A percentile compares a stretch with the other conserved stretches of the same genome.
Conservation (phyloP, 2,113 vertebrate species). For the Paradisaea rubra region DNA sequence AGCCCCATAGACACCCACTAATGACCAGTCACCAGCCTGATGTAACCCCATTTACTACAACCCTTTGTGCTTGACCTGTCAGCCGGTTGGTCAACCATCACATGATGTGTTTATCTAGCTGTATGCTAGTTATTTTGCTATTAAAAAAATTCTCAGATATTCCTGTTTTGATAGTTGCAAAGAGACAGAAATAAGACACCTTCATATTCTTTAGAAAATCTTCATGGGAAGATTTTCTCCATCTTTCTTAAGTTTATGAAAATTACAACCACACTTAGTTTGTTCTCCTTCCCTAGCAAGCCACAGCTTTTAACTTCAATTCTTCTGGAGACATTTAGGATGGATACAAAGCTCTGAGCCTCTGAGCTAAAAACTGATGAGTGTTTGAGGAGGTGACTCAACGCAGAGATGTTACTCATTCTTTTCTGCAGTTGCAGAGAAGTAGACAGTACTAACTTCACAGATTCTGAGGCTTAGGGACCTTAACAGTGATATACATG, state of each 20-base stretch:
- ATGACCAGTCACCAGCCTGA: too few species aligned
- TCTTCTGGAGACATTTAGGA: background rate
- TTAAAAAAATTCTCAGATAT: background rate
- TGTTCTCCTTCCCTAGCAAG: background rate
- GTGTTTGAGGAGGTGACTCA: background rate
- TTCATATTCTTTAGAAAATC: background rate
- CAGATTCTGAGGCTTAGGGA: background rate
- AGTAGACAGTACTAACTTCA: background rate
- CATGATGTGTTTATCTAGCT: background rate
- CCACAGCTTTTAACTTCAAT: background rate
- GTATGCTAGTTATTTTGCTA: background rate
- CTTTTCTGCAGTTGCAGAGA: background rate
- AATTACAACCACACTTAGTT: background rate
- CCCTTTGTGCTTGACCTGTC: background rate
- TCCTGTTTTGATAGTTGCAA: background rate
- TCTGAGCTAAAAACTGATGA: background rate
- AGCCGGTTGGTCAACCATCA: background rate
- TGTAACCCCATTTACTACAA: background rate
- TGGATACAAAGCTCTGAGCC: background rate
- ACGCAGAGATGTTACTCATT: background rate
- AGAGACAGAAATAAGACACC: background rate
- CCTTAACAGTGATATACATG: background rate
- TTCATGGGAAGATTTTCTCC: background rate
- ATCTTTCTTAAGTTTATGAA: background rate
- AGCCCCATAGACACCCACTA: background rate